A percentile compares a stretch with the other conserved stretches of the same genome.
Conservation (phyloP, 1,140 invertebrate species). For the Drosophila orosa region DNA sequence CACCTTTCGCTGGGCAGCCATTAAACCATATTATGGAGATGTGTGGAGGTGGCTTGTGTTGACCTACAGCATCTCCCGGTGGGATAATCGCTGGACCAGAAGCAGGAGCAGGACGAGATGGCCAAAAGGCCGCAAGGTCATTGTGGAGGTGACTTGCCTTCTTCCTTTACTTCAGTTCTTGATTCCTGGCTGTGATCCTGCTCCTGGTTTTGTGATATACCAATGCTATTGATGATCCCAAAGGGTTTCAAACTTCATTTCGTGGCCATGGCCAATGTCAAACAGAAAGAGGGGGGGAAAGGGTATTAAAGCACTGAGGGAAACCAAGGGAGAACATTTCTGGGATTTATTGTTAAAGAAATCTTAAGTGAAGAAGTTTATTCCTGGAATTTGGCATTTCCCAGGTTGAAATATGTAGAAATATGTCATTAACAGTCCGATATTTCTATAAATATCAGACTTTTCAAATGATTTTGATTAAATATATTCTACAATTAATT, state of each 20-base stretch:
- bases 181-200: neutral
- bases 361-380: too few species aligned
- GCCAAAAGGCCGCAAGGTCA: slow-evolving; percentile 23
- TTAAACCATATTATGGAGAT: neutral
- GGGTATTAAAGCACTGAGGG: neutral
- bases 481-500: too few species aligned
- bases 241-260: slow-evolving; percentile 27
- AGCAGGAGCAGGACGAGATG: slow-evolving; percentile 8
- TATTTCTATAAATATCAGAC: too few species aligned
- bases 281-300: neutral
- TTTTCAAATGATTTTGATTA: too few species aligned
- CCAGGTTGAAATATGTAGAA: too few species aligned
- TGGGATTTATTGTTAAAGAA: neutral
- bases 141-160: slow-evolving; percentile 6
- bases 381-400: too few species aligned
- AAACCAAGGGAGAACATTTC: neutral
- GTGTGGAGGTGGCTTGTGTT: neutral
- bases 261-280: slow-evolving; percentile 32
- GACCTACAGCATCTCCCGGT: slow-evolving; percentile 33
- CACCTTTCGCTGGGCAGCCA: slow-evolving; percentile 6
- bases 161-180: neutral
- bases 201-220: neutral
- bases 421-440: too few species aligned
- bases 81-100: slow-evolving; percentile 23
- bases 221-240: slow-evolving; percentile 24